These are phyloP conservation scores for Ptyas mucosa DNA, from an alignment of 2,113 vertebrate genomes.

Conservation along the genomic window DNA sequence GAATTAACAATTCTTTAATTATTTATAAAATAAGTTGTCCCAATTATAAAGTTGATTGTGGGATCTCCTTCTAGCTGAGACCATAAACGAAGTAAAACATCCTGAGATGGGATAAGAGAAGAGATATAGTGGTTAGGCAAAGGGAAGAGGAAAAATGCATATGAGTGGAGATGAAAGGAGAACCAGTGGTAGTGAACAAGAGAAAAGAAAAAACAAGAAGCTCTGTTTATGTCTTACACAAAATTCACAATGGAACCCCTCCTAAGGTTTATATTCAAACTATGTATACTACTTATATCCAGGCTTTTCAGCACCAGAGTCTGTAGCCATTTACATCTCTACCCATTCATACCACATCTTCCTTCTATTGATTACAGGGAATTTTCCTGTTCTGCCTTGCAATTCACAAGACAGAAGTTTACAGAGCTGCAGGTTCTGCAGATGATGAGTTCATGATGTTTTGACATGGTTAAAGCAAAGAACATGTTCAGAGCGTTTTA, in stretches of 20 bases:
- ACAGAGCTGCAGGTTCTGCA: background rate
- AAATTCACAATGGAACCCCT: background rate
- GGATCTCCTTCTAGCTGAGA: background rate
- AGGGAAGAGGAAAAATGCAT: background rate
- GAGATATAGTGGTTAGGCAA: background rate
- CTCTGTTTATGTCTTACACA: background rate
- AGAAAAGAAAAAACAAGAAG: background rate
- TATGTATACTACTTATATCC: background rate
- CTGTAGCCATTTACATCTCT: background rate
- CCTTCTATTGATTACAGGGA: background rate
- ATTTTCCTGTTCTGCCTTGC: background rate
- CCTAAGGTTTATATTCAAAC: background rate
- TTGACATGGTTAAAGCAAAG: background rate
- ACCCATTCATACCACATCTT: background rate
- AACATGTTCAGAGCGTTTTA: background rate
- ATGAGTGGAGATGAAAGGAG: background rate
- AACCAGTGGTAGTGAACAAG: background rate
- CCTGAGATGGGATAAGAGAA: background rate
- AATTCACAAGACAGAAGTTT: background rate
- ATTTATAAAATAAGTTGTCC: background rate
- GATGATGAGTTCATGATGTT: background rate
- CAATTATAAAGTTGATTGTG: background rate
- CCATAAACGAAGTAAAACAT: background rate
- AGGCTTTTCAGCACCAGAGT: background rate
- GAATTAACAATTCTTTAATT: background rate